Evolutionary conservation across 2,888 invertebrate species (phyloP).

Genomic region (Palloptera scutellata): DNA sequence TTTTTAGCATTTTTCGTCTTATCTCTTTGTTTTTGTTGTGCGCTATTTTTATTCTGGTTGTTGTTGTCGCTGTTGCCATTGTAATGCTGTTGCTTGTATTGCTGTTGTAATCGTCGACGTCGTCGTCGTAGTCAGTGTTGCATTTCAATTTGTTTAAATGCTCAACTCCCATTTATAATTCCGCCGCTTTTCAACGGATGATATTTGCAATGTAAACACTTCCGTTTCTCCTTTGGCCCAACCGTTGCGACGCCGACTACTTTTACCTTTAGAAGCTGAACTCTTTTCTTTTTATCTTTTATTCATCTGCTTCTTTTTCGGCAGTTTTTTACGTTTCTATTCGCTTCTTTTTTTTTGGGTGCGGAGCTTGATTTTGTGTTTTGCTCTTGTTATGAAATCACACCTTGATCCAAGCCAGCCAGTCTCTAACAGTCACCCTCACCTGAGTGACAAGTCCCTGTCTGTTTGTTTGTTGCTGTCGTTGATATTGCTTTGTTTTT

Average conservation of each 20-base stretch:
- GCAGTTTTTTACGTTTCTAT: slow-evolving; percentile 22
- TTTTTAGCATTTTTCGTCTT: slow-evolving; percentile 8
- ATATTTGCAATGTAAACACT: slow-evolving; percentile 35
- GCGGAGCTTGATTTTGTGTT: slow-evolving; percentile 12
- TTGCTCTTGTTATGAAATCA: slow-evolving; percentile 33
- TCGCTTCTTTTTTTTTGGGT: slow-evolving; percentile 22
- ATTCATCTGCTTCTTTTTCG: slow-evolving; percentile 27
- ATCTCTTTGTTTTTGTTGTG: slow-evolving; percentile 9
- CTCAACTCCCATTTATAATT: slow-evolving; percentile 34
- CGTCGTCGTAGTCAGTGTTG: slow-evolving; percentile 24
- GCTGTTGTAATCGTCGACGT: no score
- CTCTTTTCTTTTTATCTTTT: neutral
- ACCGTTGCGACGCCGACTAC: neutral
- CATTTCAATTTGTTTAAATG: slow-evolving; percentile 38
- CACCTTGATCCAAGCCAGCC: slow-evolving; percentile 37
- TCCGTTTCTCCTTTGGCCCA: slow-evolving; percentile 15
- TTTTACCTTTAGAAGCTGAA: neutral
- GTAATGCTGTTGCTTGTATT: neutral
- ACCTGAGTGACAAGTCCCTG: slow-evolving; percentile 11
- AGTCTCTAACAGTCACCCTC: slow-evolving; percentile 11
- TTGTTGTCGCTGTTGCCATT: slow-evolving; percentile 6
- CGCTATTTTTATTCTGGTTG: slow-evolving; percentile 8
- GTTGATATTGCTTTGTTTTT: slow-evolving; percentile 8
- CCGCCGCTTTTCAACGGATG: slow-evolving; percentile 33
- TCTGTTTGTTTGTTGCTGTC: slow-evolving; percentile 11